phyloP scores from a whole-genome alignment of 2,113 vertebrate species.

The Stegastes partitus region DNA sequence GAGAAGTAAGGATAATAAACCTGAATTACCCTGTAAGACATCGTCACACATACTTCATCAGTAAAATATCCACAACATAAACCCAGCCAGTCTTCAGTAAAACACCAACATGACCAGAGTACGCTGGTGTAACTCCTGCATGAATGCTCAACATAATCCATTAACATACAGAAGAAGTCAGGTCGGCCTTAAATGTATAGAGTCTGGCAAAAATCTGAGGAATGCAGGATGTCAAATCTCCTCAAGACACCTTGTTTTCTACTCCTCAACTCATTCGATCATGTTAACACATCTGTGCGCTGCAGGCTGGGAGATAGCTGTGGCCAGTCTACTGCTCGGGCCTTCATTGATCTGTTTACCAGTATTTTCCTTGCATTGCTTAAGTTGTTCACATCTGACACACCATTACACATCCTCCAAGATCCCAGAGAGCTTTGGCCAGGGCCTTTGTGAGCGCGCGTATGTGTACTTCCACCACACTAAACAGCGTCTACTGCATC shows the following conservation, averaged over 20 bases:
- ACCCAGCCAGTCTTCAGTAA: constrained; percentile 8
- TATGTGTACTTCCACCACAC: constrained; percentile 8
- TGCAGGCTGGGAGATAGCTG: constrained; percentile 29
- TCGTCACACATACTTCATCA: neutral
- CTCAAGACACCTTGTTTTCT: constrained; percentile 9
- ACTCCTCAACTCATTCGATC: constrained; percentile 16
- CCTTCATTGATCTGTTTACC: constrained; percentile 71
- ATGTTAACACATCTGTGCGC: constrained; percentile 46
- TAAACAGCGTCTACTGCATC: constrained; percentile 22
- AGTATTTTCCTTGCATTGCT: constrained; percentile 53
- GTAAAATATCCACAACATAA: too few relatives aligned
- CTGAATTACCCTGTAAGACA: neutral
- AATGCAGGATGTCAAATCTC: neutral
- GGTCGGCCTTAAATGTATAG: constrained; percentile 4
- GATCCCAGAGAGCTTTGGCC: constrained; percentile 34
- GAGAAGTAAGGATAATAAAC: neutral
- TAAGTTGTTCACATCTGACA: constrained; percentile 63
- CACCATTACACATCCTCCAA: constrained; percentile 44
- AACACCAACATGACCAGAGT: neutral
- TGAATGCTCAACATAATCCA: neutral
- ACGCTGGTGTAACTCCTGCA: neutral
- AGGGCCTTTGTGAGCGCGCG: neutral
- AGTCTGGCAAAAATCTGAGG: neutral
- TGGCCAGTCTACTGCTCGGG: constrained; percentile 14
- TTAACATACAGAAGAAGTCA: neutral